A percentile compares a stretch with the other conserved stretches of the same genome.
Evolutionary conservation across 2,113 vertebrate genomes (phyloP).

Genomic region (Centropus bengalensis): DNA sequence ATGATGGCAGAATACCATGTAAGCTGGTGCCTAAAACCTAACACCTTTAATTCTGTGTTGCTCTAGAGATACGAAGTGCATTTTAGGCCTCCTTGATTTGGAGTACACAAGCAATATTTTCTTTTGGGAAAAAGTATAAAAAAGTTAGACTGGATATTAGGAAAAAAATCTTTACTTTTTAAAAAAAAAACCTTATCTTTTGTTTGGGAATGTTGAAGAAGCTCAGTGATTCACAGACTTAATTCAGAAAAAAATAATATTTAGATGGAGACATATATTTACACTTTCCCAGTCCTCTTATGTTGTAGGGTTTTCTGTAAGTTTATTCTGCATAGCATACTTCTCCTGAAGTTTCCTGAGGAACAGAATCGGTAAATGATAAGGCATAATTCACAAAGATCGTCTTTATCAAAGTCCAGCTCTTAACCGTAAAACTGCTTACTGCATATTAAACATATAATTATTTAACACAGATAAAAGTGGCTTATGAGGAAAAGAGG

Average conservation of each 20-base stretch:
- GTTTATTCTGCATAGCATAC: background rate
- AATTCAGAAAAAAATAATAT: background rate
- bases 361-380: background rate
- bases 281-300: background rate
- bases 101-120: background rate
- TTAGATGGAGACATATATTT: background rate
- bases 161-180: background rate
- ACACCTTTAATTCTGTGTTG: background rate
- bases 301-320: background rate
- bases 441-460: background rate
- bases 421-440: background rate
- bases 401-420: background rate
- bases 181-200: background rate
- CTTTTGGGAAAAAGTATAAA: background rate
- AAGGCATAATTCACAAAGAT: background rate
- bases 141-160: background rate
- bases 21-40: background rate
- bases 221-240: background rate
- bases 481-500: background rate
- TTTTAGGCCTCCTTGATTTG: background rate
- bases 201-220: background rate
- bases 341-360: background rate
- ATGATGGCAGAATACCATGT: background rate
- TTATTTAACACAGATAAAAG: background rate
- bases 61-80: background rate